A percentile compares a stretch with the other conserved stretches of the same genome.
phyloP scores from a whole-genome alignment of 2,888 invertebrate species.

The Anagyrus pseudococci region DNA sequence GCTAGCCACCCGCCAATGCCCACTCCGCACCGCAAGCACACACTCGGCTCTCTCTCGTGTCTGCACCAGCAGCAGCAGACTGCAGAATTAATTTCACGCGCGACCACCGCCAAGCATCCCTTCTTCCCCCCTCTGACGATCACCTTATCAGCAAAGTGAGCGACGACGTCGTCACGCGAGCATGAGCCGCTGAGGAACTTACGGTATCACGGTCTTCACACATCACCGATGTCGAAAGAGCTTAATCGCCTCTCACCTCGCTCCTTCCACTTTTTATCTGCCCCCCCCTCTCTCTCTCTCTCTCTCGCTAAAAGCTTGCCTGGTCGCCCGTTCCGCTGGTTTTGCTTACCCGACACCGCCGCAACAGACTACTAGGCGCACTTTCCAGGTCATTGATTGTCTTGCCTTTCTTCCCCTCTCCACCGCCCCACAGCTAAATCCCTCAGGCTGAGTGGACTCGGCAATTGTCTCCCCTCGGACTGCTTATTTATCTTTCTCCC shows the following conservation, averaged over 20 bases:
- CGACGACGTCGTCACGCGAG: too few species aligned
- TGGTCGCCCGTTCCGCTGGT: too few species aligned
- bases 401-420: too few species aligned
- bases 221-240: conserved; percentile 22
- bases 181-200: neutral
- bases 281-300: too few species aligned
- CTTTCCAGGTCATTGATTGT: too few species aligned
- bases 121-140: neutral
- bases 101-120: neutral
- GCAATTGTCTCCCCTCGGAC: conserved; percentile 15
- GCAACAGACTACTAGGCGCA: neutral
- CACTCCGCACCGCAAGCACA: too few species aligned
- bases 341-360: too few species aligned
- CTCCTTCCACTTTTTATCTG: neutral
- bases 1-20: too few species aligned
- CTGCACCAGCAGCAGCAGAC: neutral
- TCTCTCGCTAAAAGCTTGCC: too few species aligned
- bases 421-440: too few species aligned
- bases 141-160: neutral
- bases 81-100: conserved; percentile 17
- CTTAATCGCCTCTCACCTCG: conserved; percentile 16
- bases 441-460: conserved; percentile 3
- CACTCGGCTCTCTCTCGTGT: neutral
- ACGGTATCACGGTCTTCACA: conserved; percentile 14
- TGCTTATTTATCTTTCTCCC: conserved; percentile 24